phyloP scores from a whole-genome alignment of 2,888 invertebrate genomes.

The Lycaena phlaeas region DNA sequence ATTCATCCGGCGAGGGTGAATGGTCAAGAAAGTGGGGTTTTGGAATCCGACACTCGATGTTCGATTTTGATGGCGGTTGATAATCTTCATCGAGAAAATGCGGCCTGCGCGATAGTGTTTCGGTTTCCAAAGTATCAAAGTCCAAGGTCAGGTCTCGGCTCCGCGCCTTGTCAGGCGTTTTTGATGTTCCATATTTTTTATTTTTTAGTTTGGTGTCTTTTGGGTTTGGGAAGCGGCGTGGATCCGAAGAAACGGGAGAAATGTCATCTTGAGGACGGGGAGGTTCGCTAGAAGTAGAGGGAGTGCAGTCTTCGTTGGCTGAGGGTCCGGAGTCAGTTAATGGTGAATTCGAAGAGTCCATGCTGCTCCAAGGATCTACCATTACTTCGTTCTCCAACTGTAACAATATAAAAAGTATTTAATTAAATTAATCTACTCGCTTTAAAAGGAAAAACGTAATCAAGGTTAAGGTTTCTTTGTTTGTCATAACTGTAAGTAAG shows the following conservation, averaged over 20 bases:
- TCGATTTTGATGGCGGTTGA: slow-evolving; percentile 67
- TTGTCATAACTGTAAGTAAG: slow-evolving; percentile 23
- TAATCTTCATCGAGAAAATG: slow-evolving; percentile 78
- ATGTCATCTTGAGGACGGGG: slow-evolving; percentile 37
- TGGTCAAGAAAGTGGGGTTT: slow-evolving; percentile 70
- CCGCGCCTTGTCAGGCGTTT: slow-evolving; percentile 52
- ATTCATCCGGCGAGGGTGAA: slow-evolving; percentile 66
- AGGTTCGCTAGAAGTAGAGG: slow-evolving; percentile 58
- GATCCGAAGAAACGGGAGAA: slow-evolving; percentile 40
- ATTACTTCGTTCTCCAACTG: slow-evolving; percentile 73
- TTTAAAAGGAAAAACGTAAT: slow-evolving; percentile 29
- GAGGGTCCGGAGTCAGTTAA: slow-evolving; percentile 67
- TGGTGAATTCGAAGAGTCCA: slow-evolving; percentile 70
- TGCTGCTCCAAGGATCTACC: slow-evolving; percentile 71
- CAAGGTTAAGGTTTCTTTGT: slow-evolving; percentile 31
- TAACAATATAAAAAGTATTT: slow-evolving; percentile 46
- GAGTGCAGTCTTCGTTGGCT: slow-evolving; percentile 65
- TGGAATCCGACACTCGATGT: slow-evolving; percentile 64
- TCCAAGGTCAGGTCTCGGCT: slow-evolving; percentile 55
- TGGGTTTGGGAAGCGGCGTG: slow-evolving; percentile 48
- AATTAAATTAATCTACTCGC: slow-evolving; percentile 25
- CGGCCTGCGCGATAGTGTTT: slow-evolving; percentile 60
- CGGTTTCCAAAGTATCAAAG: slow-evolving; percentile 48
- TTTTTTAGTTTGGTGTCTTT: slow-evolving; percentile 43
- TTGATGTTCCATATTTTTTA: slow-evolving; percentile 33